Evolutionary conservation across 2,113 vertebrate genomes (phyloP).

Genomic region (Psilopogon haemacephalus): DNA sequence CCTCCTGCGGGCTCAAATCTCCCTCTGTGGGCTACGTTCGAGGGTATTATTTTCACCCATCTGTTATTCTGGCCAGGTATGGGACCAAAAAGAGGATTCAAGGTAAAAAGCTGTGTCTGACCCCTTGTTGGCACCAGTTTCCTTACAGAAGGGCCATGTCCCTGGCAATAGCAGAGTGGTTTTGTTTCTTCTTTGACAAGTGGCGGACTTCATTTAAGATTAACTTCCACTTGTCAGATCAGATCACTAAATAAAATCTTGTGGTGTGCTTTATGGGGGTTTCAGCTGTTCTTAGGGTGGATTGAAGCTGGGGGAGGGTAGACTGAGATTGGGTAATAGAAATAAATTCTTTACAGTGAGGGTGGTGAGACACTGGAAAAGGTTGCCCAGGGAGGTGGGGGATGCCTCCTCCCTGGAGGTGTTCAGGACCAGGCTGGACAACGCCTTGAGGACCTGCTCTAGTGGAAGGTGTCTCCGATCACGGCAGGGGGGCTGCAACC

Average conservation of each 20-base stretch:
- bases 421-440: too few species aligned
- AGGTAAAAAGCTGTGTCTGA: neutral
- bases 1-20: neutral
- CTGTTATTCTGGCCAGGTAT: neutral
- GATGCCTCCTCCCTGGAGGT: too few species aligned
- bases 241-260: neutral
- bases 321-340: too few species aligned
- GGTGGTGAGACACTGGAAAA: too few species aligned
- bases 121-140: neutral
- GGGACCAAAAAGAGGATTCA: neutral
- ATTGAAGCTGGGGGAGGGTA: too few species aligned
- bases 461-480: too few species aligned
- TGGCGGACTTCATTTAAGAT: neutral
- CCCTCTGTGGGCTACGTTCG: neutral
- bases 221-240: neutral
- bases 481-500: too few species aligned
- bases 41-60: rapidly evolving
- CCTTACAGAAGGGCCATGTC: neutral
- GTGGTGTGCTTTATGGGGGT: neutral
- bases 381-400: too few species aligned
- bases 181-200: neutral
- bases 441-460: too few species aligned
- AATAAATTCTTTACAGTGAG: too few species aligned
- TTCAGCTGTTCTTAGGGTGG: neutral
- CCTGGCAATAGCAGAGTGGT: neutral